Evolutionary conservation across 2,113 vertebrate genomes (phyloP).

Genomic region (Pampusana beccarii): DNA sequence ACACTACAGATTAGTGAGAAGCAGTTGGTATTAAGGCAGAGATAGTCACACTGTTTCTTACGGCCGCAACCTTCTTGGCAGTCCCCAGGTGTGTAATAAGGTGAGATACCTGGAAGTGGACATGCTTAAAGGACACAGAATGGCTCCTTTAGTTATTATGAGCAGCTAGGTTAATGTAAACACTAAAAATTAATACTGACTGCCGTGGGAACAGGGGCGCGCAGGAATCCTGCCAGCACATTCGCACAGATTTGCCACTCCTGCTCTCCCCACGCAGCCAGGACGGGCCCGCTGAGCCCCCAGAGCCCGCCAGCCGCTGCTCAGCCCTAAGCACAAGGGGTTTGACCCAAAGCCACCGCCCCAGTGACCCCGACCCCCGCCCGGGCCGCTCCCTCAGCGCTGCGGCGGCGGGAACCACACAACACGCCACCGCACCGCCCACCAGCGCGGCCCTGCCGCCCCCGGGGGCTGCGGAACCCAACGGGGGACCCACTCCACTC

Average conservation of each 20-base stretch:
- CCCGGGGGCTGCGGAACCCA: too few species aligned
- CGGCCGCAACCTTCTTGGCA: rapidly evolving
- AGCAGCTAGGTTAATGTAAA: rapidly evolving
- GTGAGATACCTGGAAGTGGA: rapidly evolving
- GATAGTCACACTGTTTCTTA: rapidly evolving
- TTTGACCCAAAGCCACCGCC: too few species aligned
- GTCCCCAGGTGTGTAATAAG: rapidly evolving
- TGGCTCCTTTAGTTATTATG: rapidly evolving
- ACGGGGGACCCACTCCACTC: too few species aligned
- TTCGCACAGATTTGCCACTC: rapidly evolving
- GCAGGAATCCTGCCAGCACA: rapidly evolving
- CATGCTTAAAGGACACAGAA: rapidly evolving
- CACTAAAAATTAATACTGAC: rapidly evolving
- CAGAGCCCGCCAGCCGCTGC: too few species aligned
- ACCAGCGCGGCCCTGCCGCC: too few species aligned
- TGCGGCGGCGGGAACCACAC: too few species aligned
- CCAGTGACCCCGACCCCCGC: too few species aligned
- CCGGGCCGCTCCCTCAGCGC: too few species aligned
- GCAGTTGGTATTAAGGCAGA: rapidly evolving
- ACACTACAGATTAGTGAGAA: rapidly evolving
- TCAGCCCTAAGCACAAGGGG: too few species aligned
- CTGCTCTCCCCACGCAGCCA: rapidly evolving
- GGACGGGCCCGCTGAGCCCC: rapidly evolving
- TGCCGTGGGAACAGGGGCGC: rapidly evolving
- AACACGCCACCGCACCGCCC: too few species aligned